Evolutionary conservation across 2,888 invertebrate genomes (phyloP).

Genomic region (Euplexia lucipara): DNA sequence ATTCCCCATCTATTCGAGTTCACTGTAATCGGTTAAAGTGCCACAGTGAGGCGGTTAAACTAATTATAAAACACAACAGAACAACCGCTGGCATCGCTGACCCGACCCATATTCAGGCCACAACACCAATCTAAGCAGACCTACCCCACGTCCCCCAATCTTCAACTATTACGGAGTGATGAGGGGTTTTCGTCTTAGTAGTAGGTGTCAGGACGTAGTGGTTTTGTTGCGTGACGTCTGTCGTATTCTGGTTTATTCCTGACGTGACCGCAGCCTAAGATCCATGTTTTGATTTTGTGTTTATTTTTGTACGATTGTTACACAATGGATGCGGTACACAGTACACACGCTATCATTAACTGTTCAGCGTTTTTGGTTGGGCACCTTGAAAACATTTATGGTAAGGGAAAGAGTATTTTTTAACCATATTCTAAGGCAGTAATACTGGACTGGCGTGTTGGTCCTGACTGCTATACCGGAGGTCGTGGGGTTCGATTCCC

Average conservation of each 20-base stretch:
- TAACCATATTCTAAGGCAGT: too few relatives aligned
- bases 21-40: constrained; percentile 27
- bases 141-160: constrained; percentile 40
- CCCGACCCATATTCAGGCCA: constrained; percentile 70
- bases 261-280: constrained; percentile 50
- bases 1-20: constrained; percentile 26
- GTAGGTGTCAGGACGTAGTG: constrained; percentile 54
- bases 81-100: constrained; percentile 65
- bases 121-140: constrained; percentile 53
- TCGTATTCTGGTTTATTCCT: constrained; percentile 64
- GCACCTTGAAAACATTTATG: constrained; percentile 10
- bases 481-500: too few relatives aligned
- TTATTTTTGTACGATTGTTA: constrained; percentile 44
- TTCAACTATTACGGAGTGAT: not conserved
- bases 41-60: constrained; percentile 59
- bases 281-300: constrained; percentile 57
- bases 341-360: constrained; percentile 9
- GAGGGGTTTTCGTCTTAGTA: constrained; percentile 10
- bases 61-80: constrained; percentile 67
- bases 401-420: too few relatives aligned
- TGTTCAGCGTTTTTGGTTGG: not conserved
- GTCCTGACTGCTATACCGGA: too few relatives aligned
- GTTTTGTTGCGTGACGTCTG: constrained; percentile 58
- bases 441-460: too few relatives aligned
- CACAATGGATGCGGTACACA: constrained; percentile 26